A percentile compares a stretch with the other conserved stretches of the same genome.
phyloP scores from a whole-genome alignment of 2,797 vertebrate species.

The Enteromius trimaculatus region DNA sequence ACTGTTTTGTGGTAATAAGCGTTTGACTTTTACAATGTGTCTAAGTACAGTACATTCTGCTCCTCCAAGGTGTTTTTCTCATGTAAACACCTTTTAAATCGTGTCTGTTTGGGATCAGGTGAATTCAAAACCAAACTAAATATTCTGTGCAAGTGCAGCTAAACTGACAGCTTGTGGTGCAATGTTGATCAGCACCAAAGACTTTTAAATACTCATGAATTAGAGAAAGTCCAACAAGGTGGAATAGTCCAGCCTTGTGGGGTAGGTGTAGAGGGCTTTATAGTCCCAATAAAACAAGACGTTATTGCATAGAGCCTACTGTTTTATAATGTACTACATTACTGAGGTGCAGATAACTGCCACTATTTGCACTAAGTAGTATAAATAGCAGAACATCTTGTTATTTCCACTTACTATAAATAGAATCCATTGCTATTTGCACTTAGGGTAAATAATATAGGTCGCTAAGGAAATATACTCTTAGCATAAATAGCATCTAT shows the following conservation, averaged over 20 bases:
- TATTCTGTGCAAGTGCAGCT: not conserved
- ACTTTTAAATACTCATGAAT: not conserved
- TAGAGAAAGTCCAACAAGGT: not conserved
- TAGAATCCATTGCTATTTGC: too few species aligned
- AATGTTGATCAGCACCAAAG: not conserved
- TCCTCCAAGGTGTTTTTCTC: not conserved
- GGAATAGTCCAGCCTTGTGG: not conserved
- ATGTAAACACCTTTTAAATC: not conserved
- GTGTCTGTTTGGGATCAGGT: not conserved
- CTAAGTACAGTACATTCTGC: not conserved
- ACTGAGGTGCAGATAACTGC: too few species aligned
- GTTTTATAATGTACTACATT: too few species aligned
- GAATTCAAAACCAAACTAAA: not conserved
- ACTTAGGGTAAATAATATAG: too few species aligned
- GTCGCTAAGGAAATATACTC: too few species aligned
- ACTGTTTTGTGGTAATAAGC: not conserved
- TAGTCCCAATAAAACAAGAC: too few species aligned
- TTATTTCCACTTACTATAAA: too few species aligned
- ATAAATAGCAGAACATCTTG: too few species aligned
- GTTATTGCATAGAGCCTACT: too few species aligned
- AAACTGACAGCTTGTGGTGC: not conserved
- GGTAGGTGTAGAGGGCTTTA: too few species aligned
- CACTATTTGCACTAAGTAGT: too few species aligned
- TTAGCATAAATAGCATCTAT: too few species aligned
- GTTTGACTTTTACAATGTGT: not conserved